These are phyloP conservation scores for Oxytorus armatus DNA, from an alignment of 2,888 invertebrate genomes.

Conservation along the genomic window DNA sequence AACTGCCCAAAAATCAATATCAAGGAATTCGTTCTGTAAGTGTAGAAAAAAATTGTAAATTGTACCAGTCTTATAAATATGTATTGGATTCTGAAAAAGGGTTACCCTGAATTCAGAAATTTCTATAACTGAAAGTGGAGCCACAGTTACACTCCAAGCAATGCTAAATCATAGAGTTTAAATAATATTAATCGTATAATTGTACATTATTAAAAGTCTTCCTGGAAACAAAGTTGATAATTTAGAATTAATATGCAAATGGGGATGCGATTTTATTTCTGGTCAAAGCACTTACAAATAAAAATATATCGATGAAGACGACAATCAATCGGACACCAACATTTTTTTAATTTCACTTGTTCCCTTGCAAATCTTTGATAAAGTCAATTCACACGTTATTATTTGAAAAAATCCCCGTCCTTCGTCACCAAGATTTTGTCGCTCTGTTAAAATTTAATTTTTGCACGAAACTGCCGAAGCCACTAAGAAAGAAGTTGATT, in stretches of 20 bases:
- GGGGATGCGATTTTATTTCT: constrained; percentile 19
- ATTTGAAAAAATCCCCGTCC: constrained; percentile 22
- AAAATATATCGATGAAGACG: constrained; percentile 14
- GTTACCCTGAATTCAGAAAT: constrained; percentile 16
- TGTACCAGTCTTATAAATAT: constrained; percentile 29
- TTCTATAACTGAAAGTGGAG: constrained; percentile 19
- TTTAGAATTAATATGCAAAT: constrained; percentile 27
- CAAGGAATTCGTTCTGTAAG: constrained; percentile 20
- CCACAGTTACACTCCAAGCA: constrained; percentile 14
- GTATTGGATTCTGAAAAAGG: constrained; percentile 10
- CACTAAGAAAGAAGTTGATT: constrained; percentile 26
- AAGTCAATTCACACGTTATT: constrained; percentile 7
- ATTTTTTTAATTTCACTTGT: constrained; percentile 14
- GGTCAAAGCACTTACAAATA: constrained; percentile 12
- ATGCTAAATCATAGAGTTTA: constrained; percentile 15
- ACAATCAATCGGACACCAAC: constrained; percentile 10
- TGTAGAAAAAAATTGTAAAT: constrained; percentile 64
- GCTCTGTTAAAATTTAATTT: neutral
- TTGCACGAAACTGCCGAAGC: constrained; percentile 26
- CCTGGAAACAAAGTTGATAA: constrained; percentile 4
- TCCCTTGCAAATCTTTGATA: constrained; percentile 6
- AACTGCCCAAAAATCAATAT: constrained; percentile 26
- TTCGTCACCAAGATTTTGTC: constrained; percentile 10
- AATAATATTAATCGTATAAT: constrained; percentile 6
- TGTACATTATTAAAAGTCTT: constrained; percentile 26